Percentiles rank a stretch among this genome's conserved stretches.
Evolutionary conservation across 2,113 vertebrate species (phyloP).

Genomic region (Bubalus kerabau): DNA sequence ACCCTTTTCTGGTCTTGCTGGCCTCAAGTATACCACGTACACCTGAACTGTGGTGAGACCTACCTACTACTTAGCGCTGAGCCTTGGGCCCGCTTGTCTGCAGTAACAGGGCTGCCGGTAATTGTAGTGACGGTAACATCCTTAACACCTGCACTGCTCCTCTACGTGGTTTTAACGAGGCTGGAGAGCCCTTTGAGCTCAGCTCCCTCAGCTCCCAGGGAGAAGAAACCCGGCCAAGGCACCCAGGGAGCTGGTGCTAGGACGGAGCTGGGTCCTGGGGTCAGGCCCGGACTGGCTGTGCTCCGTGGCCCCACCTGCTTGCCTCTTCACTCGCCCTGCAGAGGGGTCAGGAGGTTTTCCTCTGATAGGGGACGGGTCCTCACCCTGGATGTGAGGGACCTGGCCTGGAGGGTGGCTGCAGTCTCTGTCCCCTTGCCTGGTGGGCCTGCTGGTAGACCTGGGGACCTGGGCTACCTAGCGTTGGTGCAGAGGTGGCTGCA

Average conservation of each 20-base stretch:
- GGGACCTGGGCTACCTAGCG: background rate
- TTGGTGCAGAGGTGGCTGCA: background rate
- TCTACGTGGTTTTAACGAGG: background rate
- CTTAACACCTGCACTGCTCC: background rate
- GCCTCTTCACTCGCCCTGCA: background rate
- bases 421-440: background rate
- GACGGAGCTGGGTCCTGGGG: background rate
- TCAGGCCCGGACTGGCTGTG: background rate
- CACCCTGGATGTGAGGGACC: background rate
- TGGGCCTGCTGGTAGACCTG: background rate
- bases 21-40: background rate
- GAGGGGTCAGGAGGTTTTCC: background rate
- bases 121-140: rapidly evolving
- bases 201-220: background rate
- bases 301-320: background rate
- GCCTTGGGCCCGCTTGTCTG: too few relatives aligned
- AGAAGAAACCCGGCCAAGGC: background rate
- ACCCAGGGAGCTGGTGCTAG: background rate
- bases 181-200: background rate
- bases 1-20: background rate
- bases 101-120: rapidly evolving
- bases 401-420: background rate
- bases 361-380: rapidly evolving
- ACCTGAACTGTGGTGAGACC: background rate
- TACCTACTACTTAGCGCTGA: rapidly evolving